Evolutionary conservation across 1,140 invertebrate species (phyloP).

Genomic region (Orius insidiosus): DNA sequence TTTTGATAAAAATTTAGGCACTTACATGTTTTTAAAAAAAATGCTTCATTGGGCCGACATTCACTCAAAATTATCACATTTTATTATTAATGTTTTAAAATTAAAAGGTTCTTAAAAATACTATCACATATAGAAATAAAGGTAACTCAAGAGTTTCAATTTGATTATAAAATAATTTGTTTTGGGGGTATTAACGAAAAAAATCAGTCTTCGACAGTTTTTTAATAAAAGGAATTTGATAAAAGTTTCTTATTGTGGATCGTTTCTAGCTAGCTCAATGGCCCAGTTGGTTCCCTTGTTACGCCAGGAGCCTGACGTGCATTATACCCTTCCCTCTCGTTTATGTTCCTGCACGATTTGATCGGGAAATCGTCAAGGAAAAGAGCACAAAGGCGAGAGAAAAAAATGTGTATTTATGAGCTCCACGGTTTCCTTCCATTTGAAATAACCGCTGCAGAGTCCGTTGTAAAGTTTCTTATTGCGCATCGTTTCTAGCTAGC

Average conservation of each 20-base stretch:
- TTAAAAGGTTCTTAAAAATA: no score
- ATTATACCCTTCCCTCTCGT: constrained; percentile 59
- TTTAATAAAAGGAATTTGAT: background rate
- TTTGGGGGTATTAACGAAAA: no score
- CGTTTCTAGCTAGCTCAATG: background rate
- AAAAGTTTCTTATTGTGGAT: background rate
- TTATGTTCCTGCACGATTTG: constrained; percentile 61
- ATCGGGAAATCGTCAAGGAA: constrained; percentile 52
- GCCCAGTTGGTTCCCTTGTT: constrained; percentile 13
- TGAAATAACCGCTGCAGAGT: constrained; percentile 83
- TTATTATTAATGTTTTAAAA: no score
- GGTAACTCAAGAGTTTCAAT: no score
- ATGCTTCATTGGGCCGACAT: no score
- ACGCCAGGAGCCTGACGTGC: constrained; percentile 29
- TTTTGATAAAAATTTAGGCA: no score
- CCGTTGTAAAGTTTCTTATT: constrained; percentile 39
- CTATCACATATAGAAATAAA: no score
- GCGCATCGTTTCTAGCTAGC: background rate
- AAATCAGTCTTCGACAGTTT: no score
- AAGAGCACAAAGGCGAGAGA: constrained; percentile 70
- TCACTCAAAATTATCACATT: no score
- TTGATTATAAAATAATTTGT: no score
- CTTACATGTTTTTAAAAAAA: no score
- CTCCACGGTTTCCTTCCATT: constrained; percentile 76
- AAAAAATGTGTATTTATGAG: constrained; percentile 91